Evolutionary conservation across 2,797 vertebrate genomes (phyloP).

Genomic region (Lithobates pipiens): DNA sequence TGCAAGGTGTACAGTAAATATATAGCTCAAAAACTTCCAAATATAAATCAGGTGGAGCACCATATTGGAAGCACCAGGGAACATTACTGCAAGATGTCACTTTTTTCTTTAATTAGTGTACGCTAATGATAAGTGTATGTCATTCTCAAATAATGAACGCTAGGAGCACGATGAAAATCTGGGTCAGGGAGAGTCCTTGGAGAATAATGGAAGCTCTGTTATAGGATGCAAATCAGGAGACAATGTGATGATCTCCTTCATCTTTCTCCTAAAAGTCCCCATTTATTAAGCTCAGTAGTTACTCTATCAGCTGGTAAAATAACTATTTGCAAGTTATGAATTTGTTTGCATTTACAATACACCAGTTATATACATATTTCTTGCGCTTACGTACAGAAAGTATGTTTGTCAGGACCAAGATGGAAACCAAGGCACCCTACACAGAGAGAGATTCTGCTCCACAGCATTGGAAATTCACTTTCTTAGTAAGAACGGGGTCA

Average conservation of each 20-base stretch:
- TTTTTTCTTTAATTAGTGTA: conserved; percentile 71
- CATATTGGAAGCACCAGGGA: conserved; percentile 67
- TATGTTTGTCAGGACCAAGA: conserved; percentile 38
- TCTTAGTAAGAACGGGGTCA: neutral
- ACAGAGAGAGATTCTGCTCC: conserved; percentile 29
- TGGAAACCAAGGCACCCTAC: conserved; percentile 60
- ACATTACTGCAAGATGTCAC: conserved; percentile 71
- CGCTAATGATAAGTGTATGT: conserved; percentile 70
- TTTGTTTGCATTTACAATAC: neutral
- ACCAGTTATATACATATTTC: neutral
- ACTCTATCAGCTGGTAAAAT: conserved; percentile 19
- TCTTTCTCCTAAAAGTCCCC: conserved; percentile 48
- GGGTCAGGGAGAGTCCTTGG: conserved; percentile 66
- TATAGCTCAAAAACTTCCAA: conserved; percentile 65
- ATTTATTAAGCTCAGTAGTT: conserved; percentile 30
- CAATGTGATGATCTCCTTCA: conserved; percentile 63
- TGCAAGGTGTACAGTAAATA: conserved; percentile 16
- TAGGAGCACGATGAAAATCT: conserved; percentile 66
- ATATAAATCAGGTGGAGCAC: conserved; percentile 66
- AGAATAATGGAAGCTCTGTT: conserved; percentile 61
- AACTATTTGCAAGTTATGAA: conserved; percentile 41
- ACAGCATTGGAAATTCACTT: neutral
- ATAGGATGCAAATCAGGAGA: conserved; percentile 61
- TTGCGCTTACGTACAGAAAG: conserved; percentile 29
- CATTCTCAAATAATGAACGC: conserved; percentile 70